Evolutionary conservation across 2,113 vertebrate genomes (phyloP), one percentile per base, ranked within the genome.

Genomic region (Epinephelus cyanopodus): DNA sequence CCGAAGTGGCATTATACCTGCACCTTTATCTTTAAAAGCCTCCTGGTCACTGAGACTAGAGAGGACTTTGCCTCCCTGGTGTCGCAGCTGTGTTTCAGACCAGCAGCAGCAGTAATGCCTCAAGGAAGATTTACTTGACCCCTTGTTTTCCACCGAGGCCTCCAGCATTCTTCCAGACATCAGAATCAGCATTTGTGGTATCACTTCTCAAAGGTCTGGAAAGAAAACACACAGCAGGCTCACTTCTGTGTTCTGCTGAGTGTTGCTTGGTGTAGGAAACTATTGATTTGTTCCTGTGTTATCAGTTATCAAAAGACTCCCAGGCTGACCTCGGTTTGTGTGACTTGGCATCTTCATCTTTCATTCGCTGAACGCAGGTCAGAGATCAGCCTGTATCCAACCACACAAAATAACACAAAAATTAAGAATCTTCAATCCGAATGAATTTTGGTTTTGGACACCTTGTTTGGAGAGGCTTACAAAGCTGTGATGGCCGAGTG

Each of bases 401-500:
- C 50, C 18, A 7, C 17, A 37, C 50, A 52, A 6, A 23, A 45
- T 11, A 29, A 19, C 3, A 21, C 33, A 62, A 4, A 21, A 21
- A 14, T n/a, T n/a, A 4, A n/a, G 5, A 13, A 19, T n/a, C 61
- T 8, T 19, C 19, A 2, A 15, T 52, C 17, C 17, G 17, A 18
- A 15, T 48, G 33, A 37, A 37, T 37, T 37, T 5, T 37, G 33
- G 0, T 8, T 37, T 37, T 37, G 5, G 6, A 37, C 33, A 37
- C 6, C 5, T 10, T 45, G 11, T 45, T 0, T 45, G 42, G 12
- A 1, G 11, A 5, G 2, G 0, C 12, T 12, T 8, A 10, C 33
- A 37, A 6, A 45, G 64, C 73, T 87, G 82, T 90, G 79, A 45
- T 87, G 82, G 84, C 82, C 74, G 76, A 85, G 82, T 70, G 72